Base-by-base conservation (phyloP, 2,888 invertebrate species). In the Watsonalla binaria region DNA sequence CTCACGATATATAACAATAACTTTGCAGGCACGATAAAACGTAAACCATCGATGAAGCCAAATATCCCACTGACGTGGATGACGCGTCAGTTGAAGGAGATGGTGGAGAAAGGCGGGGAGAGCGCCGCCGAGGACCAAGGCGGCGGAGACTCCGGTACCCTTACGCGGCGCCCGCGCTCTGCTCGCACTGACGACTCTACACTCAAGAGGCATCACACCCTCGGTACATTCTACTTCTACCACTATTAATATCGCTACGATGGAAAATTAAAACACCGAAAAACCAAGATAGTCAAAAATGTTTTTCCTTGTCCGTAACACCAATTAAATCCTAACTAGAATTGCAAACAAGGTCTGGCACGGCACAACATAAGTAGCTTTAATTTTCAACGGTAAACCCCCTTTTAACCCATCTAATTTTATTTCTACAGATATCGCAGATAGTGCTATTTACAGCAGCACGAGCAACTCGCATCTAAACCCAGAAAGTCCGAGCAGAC, bases 11-110 rank as follows among this genome's bases (percentile, higher is more conserved):
- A 14, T 9, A 37, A 6, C 15, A 5, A 37, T 2, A 49, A 37
- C 0, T 5, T 64, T 73, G 0, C 68, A 84, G 96, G 96, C 39
- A 98, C 98, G 39, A 97, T 98, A 57, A 98, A 98, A 79, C 92
- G 98, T 48, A 98, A 98, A 78, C 98, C 98, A 0, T 96, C 96
- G 14, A 96, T 96, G 95, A 96, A 96, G 80, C 97, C 97, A 6
- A 97, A 97, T 83, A 93, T 98, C 51, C 98, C 97, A 0, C 81
- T 97, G 60, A 98, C 98, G 5, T 96, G 96, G 76, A 97, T 97
- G 86, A 97, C 97, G 2, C 92, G 98, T 11, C 96, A 97, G 73
- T 88, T 98, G 55, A 97, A 97, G 74, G 97, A 97, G 79, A 97
- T 96, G 71, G 96, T 95, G 2, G 96, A 96, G 73, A 95, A 94